Percentiles rank a stretch among this genome's conserved stretches.
Conservation (phyloP, 2,113 vertebrate species). For the Myotis brandtii region DNA sequence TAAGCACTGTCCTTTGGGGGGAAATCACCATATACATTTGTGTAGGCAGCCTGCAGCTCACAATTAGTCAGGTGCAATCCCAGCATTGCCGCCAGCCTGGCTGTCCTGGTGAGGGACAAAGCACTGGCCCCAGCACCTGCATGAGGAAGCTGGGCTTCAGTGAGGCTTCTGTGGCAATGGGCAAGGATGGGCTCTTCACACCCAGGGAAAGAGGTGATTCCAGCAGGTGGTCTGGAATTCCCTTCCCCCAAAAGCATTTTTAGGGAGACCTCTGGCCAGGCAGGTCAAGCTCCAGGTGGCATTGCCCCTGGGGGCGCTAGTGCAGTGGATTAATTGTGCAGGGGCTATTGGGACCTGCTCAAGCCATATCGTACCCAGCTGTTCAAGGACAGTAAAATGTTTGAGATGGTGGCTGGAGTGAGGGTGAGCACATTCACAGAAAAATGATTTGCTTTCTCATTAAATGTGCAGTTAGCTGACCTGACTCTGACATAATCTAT, state of each 20-base stretch:
- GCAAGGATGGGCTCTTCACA: background rate
- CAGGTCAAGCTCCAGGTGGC: background rate
- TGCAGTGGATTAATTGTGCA: background rate
- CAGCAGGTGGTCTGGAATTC: background rate
- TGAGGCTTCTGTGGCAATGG: background rate
- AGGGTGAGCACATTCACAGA: background rate
- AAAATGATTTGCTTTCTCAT: conserved; percentile 24
- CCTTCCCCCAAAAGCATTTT: background rate
- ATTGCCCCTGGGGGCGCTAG: background rate
- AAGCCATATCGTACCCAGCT: background rate
- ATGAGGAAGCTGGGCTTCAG: background rate
- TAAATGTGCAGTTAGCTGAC: background rate
- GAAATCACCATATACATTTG: background rate
- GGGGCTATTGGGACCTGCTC: background rate
- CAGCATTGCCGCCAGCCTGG: background rate
- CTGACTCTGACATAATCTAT: background rate
- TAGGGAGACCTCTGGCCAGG: background rate
- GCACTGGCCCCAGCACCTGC: background rate
- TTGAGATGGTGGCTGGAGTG: background rate
- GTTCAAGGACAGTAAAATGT: background rate
- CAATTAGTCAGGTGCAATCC: background rate
- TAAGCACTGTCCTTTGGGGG: background rate
- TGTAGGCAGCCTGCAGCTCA: background rate
- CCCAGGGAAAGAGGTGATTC: background rate
- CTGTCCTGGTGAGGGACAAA: background rate